Evolutionary conservation across 2,797 vertebrate genomes (phyloP), one percentile per base, ranked within the genome.

Genomic region (Crocodylus rhombifer): DNA sequence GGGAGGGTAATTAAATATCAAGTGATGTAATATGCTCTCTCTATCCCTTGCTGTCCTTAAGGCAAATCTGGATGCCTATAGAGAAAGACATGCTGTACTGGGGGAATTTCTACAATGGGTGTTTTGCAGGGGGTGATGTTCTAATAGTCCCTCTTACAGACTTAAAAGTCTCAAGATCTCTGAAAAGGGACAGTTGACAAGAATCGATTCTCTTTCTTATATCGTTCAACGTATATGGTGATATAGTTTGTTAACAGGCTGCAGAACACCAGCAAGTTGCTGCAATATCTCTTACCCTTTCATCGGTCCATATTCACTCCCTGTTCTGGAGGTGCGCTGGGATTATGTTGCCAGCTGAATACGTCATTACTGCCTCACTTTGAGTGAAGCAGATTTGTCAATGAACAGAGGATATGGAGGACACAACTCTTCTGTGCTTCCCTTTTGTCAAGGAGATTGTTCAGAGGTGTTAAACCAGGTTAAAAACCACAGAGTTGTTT

Each of bases 361-460:
- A 33, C 26, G 12, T n/a, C 63, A 23, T 51, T 51, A 14, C 2
- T 7, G 1, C 16, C 30, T 77, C 15, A 51, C 73, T 15, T 61
- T 69, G 28, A 84, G 69, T 36, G 58, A 80, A 89, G 15, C n/a
- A n/a, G 16, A 63, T 26, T 30, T 42, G 76, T 74, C 28, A 20
- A 4, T 28, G 42, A 77, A 30, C 20, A 73, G 82, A 77, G 21
- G 14, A 6, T 26, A 26, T 76, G 61, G 25, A 14, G 12, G 17
- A 3, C 26, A 63, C n/a, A 80, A 14, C 0, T 0, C 1, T 5
- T 1, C 6, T 56, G 23, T 63, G 80, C 56, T 10, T 21, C 33
- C 2, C 0, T 63, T 69, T 26, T 26, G 15, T 65, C 51, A 25
- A 73, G 67, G 20, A 60, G 84, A 11, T 0, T 30, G 61, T 60